Base-by-base conservation (phyloP, 2,888 invertebrate species). In the Ichneumon xanthorius region DNA sequence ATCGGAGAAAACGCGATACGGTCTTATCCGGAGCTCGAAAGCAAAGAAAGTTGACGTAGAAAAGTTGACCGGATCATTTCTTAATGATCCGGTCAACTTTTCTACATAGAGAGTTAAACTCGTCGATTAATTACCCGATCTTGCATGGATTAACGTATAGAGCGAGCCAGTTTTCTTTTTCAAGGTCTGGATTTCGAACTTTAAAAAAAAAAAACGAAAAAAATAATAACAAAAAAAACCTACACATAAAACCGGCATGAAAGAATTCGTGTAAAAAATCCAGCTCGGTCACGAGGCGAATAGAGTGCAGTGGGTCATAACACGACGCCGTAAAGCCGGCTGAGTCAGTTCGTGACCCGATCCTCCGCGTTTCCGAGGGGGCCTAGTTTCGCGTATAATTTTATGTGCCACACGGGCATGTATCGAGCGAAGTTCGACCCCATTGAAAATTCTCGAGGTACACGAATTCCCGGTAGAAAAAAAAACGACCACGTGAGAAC, bases 301-400 rank as follows among this genome's bases (percentile, higher is more conserved):
- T 82, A 67, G 82, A 85, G 85, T 85, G 65, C 85, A 85, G 85
- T 85, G 80, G 85, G 85, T 85, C 85, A 77, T 80, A 76, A 45
- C 63, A 70, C 65, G 37, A 75, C 48, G 48, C 58, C 71, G 63
- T 65, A 50, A 6, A 65, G 7, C 61, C 65, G 50, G 65, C 26
- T 26, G 61, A 81, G 81, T 73, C 55, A 68, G 70, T 82, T 79
- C 81, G 78, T 76, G 85, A 85, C 79, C 76, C 70, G 65, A 80
- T 80, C 71, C 14, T 61, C 33, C 45, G 37, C 50, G 7, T 45
- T n/a, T 72, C 58, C 67, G 61, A 58, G 65, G 30, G 68, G 40
- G 55, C n/a, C 53, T 48, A 68, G 68, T 67, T 79, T 71, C 70
- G 55, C 58, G 71, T 65, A 78, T 76, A 58, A 71, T 50, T 76